Percentiles rank a stretch among this genome's conserved stretches.
Conservation (phyloP, 2,888 invertebrate genomes). For the Parnassius mnemosyne region DNA sequence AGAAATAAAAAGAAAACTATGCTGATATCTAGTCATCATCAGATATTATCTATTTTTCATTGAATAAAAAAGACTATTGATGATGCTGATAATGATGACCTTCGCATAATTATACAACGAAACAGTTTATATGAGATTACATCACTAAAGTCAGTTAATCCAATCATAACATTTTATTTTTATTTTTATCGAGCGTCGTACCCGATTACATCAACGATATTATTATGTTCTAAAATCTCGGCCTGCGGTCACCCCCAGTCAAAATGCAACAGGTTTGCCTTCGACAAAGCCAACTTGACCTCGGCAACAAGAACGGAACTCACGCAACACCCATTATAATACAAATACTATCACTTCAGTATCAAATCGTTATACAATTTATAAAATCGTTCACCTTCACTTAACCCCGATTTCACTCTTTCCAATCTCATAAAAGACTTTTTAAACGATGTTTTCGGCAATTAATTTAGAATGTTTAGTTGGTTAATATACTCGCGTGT, state of each 20-base stretch:
- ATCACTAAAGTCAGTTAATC: too few relatives aligned
- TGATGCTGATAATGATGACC: too few relatives aligned
- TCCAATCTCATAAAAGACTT: constrained; percentile 7
- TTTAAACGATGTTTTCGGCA: too few relatives aligned
- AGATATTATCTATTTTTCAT: too few relatives aligned
- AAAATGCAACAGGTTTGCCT: constrained; percentile 41
- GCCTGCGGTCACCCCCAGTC: constrained; percentile 16
- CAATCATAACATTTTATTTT: neutral
- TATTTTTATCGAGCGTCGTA: constrained; percentile 2
- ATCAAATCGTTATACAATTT: constrained; percentile 25
- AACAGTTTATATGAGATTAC: too few relatives aligned
- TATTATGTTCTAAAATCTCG: constrained; percentile 4
- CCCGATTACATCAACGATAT: constrained; percentile 7
- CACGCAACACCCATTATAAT: constrained; percentile 31
- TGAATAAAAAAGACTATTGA: too few relatives aligned
- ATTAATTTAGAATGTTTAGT: too few relatives aligned
- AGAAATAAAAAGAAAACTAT: too few relatives aligned
- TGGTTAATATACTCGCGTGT: too few relatives aligned
- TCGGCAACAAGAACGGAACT: constrained; percentile 39
- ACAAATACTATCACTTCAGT: constrained; percentile 23
- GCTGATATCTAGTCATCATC: too few relatives aligned
- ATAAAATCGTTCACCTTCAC: constrained; percentile 19
- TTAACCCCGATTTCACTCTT: constrained; percentile 20
- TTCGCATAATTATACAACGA: too few relatives aligned
- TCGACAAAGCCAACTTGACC: constrained; percentile 40